Conservation (phyloP, 2,888 invertebrate species). For the Hyppa rectilinea region DNA sequence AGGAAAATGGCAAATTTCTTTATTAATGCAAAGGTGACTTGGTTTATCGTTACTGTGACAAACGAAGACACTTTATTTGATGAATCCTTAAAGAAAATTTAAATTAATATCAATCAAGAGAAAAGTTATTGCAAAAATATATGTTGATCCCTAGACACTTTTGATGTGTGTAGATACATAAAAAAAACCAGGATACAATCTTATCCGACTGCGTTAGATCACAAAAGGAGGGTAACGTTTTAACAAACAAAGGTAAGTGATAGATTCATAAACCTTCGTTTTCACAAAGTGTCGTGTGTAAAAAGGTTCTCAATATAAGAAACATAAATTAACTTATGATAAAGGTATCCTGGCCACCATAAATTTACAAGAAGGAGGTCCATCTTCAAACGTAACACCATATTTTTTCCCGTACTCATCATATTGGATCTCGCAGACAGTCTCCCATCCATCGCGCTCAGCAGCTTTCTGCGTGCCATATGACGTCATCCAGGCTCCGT, state of each 20-base stretch:
- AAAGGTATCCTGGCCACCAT: constrained; percentile 19
- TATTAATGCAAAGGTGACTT: too few species aligned
- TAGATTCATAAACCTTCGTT: neutral
- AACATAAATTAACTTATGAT: neutral
- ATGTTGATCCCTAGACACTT: too few species aligned
- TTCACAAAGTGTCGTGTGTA: too few species aligned
- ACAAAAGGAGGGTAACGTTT: neutral
- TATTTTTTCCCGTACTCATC: constrained; percentile 64
- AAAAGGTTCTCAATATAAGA: neutral
- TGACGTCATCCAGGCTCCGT: constrained; percentile 67
- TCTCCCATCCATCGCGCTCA: constrained; percentile 64
- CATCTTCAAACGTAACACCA: constrained; percentile 63
- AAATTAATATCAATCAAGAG: too few species aligned
- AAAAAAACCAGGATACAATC: too few species aligned
- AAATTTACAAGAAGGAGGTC: constrained; percentile 65
- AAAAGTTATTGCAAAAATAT: too few species aligned
- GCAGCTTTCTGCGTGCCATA: constrained; percentile 68
- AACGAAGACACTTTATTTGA: too few species aligned
- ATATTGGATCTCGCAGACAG: constrained; percentile 43
- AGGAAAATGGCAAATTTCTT: too few species aligned
- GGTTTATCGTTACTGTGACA: too few species aligned
- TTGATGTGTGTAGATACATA: too few species aligned
- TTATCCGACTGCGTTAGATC: too few species aligned
- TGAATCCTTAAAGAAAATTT: too few species aligned
- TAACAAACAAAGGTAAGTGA: neutral